A percentile compares a stretch with the other conserved stretches of the same genome.
phyloP scores from a whole-genome alignment of 2,797 vertebrate species.

The Micromesistius poutassou region DNA sequence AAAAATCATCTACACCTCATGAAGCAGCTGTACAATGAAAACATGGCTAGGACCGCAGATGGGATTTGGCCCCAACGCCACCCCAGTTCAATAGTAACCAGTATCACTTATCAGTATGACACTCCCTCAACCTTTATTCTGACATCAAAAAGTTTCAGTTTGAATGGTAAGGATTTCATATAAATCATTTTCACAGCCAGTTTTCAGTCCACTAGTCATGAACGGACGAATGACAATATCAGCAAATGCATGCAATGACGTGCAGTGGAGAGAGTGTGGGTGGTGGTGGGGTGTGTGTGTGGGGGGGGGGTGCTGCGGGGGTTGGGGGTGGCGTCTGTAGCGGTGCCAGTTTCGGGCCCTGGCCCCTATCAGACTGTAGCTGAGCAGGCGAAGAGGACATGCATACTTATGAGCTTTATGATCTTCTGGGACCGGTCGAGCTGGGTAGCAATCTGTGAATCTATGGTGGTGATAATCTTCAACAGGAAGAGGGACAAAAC shows the following conservation, averaged over 20 bases:
- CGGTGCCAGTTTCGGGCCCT: too few species aligned
- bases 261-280: not conserved
- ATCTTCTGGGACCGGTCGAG: constrained; percentile 32
- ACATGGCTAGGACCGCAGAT: not conserved
- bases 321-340: not conserved
- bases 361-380: constrained; percentile 6
- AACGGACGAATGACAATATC: too few species aligned
- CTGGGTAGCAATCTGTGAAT: constrained; percentile 33
- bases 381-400: constrained; percentile 8
- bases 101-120: too few species aligned
- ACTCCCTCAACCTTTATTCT: not conserved
- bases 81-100: too few species aligned
- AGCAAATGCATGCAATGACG: not conserved
- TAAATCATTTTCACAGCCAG: not conserved
- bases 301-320: too few species aligned
- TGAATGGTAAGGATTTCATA: not conserved
- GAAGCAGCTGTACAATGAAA: not conserved
- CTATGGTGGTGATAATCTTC: constrained; percentile 25
- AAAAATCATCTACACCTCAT: not conserved
- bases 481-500: constrained; percentile 22
- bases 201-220: not conserved
- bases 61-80: not conserved
- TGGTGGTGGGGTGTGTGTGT: too few species aligned
- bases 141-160: not conserved
- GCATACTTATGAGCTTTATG: constrained; percentile 45